Percentiles rank a stretch among this genome's conserved stretches.
These are phyloP conservation scores for Rhinoderma darwinii DNA, from an alignment of 2,113 vertebrate genomes.

Conservation along the genomic window DNA sequence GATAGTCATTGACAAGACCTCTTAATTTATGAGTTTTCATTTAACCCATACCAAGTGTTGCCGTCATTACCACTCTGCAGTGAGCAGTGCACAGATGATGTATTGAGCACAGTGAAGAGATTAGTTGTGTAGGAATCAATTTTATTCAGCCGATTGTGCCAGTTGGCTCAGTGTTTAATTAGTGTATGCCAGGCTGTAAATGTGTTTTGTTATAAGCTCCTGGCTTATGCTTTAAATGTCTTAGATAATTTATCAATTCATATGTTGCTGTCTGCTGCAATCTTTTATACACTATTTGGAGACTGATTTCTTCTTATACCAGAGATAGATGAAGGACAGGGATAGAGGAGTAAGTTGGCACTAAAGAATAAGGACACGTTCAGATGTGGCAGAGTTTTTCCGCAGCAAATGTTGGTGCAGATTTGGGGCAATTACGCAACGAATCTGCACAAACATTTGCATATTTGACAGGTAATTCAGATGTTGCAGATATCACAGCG, in stretches of 20 bases:
- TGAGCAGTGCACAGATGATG: not conserved
- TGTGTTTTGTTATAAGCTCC: not conserved
- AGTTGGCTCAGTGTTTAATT: not conserved
- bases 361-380: too few species aligned
- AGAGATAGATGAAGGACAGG: not conserved
- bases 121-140: not conserved
- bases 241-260: not conserved
- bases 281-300: not conserved
- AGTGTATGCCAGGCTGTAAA: not conserved
- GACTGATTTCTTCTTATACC: not conserved
- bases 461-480: too few species aligned
- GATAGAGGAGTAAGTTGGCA: not conserved
- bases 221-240: slow-evolving; percentile 7
- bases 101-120: slow-evolving; percentile 8
- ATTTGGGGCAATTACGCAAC: too few species aligned
- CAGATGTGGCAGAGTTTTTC: too few species aligned
- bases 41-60: not conserved
- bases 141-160: not conserved
- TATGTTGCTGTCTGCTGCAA: not conserved
- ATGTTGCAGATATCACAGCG: too few species aligned
- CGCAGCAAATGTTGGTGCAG: too few species aligned
- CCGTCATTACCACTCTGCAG: not conserved
- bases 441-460: too few species aligned
- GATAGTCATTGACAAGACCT: slow-evolving; percentile 2
- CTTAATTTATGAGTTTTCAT: slow-evolving; percentile 23